Base-by-base conservation (phyloP, 2,113 vertebrate genomes). In the Atractosteus spatula region DNA sequence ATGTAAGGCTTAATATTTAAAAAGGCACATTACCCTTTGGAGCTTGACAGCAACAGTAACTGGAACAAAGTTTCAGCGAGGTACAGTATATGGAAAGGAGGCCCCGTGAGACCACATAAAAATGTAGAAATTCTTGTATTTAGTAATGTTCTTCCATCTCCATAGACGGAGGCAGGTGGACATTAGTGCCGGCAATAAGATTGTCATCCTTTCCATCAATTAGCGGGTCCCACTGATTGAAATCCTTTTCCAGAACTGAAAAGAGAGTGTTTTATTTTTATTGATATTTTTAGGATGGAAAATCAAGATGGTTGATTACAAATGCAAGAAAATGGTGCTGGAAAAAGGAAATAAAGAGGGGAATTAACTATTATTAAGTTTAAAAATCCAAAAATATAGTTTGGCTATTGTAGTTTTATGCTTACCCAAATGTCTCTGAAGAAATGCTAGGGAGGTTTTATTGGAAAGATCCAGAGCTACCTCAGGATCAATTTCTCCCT, bases 381-480 rank as follows among this genome's bases (percentile, higher is more conserved):
- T 42, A 41, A 62, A 63, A 43, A n/a, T 64, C 41, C 45, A 7
- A 67, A 61, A 61, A 59, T 51, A 6, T 2, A 68, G 14, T 16
- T 59, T 68, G 14, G 55, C 4, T 55, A 13, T 56, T 10, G 41
- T 65, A 8, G 2, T 12, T 65, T 7, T 64, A 62, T 12, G 70
- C 94, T 94, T 86, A 98, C 97, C 87, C 41, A 99, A 87, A 73
- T 98, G 94, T 68, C 94, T 92, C 70, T 99, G 96, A 72, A 99
- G 88, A 77, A 99, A 99, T n/a, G 97, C 97, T 75, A 99, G 83
- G 0, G 95, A 93, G 56, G 97, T 95, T 71, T 89, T 94, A 79
- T 96, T 96, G 80, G 73, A 93, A 72, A 98, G 94, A 81, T 94
- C 88, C 41, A 99, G 90, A 45, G 92, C 96, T 62, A 94, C 42